phyloP scores from a whole-genome alignment of 2,797 vertebrate species.

The Smutsia gigantea region DNA sequence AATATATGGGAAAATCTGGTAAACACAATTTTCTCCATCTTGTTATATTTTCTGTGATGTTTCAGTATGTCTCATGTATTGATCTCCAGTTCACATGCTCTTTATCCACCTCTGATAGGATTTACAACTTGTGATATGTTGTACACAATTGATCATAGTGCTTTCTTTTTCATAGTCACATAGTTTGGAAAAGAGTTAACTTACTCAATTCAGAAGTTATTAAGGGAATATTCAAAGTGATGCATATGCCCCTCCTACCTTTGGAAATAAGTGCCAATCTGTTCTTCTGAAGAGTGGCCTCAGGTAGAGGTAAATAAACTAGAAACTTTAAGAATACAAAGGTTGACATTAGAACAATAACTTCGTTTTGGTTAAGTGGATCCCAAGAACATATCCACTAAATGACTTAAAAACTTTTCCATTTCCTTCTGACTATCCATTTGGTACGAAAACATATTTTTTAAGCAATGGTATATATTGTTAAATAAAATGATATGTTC shows the following conservation, averaged over 20 bases:
- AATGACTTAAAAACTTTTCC: neutral
- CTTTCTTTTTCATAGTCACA: neutral
- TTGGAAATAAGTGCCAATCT: neutral
- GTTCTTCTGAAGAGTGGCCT: neutral
- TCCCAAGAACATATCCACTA: neutral
- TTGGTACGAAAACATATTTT: neutral
- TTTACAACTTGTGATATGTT: neutral
- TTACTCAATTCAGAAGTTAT: neutral
- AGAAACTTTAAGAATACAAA: neutral
- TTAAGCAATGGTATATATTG: neutral
- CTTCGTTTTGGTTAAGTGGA: neutral
- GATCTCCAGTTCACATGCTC: neutral
- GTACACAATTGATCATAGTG: neutral
- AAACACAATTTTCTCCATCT: neutral
- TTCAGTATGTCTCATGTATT: neutral
- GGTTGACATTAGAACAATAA: neutral
- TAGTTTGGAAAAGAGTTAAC: neutral
- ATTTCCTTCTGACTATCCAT: neutral
- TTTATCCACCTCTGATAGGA: neutral
- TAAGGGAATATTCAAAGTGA: neutral
- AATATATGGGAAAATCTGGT: neutral
- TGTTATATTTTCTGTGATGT: neutral
- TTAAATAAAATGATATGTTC: neutral
- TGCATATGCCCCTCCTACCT: neutral
- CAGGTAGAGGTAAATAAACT: neutral